Conservation (phyloP, 2,113 vertebrate species). For the Chloroceryle aenea region DNA sequence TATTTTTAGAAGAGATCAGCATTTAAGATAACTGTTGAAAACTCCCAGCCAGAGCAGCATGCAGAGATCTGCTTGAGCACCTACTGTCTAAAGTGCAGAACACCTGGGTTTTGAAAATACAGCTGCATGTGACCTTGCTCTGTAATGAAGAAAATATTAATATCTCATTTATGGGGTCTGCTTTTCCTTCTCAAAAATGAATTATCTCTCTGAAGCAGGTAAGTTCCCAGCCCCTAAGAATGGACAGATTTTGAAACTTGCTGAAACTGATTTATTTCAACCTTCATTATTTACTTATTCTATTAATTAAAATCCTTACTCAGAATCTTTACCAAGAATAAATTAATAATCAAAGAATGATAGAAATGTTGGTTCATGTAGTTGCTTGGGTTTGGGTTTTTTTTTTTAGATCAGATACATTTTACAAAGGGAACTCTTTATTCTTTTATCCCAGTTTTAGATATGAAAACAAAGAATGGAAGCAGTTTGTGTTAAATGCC, state of each 20-base stretch:
- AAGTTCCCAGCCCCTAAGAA: background rate
- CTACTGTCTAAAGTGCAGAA: conserved; percentile 33
- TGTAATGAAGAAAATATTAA: conserved; percentile 38
- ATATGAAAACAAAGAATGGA: conserved; percentile 9
- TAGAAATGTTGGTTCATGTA: background rate
- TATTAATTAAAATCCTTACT: conserved; percentile 7
- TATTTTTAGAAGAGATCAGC: conserved; percentile 60
- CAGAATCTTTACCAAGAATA: conserved; percentile 2
- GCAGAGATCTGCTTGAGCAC: conserved; percentile 5
- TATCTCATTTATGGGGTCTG: background rate
- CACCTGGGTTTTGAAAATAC: conserved; percentile 33
- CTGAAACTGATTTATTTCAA: background rate
- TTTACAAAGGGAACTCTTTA: background rate
- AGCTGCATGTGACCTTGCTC: conserved; percentile 12
- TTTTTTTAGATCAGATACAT: background rate
- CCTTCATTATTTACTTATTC: background rate
- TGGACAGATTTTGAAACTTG: background rate
- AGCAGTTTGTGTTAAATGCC: conserved; percentile 7
- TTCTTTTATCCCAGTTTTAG: conserved; percentile 16
- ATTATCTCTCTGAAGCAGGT: background rate
- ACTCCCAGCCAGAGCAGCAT: conserved; percentile 17
- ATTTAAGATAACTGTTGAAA: conserved; percentile 49
- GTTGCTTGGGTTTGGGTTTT: background rate
- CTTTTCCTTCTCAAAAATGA: background rate
- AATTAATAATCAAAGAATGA: background rate